Base-by-base conservation (phyloP, 2,113 vertebrate species). In the Apaloderma vittatum region DNA sequence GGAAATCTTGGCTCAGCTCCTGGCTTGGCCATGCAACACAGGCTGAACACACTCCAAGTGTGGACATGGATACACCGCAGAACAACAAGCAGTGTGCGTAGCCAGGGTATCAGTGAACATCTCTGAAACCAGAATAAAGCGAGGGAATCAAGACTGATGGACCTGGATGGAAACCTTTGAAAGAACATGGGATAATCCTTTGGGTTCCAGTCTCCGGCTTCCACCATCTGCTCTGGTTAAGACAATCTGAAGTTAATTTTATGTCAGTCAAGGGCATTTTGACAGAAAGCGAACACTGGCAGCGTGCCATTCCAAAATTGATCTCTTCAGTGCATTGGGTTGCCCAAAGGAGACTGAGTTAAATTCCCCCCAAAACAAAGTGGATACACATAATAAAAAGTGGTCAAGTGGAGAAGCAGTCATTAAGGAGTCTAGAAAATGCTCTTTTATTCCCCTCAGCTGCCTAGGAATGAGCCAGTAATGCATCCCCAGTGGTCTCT, bases 1-100 rank as follows among this genome's bases (percentile, higher is more conserved):
- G 91, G 86, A 82, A 94, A 91, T 36, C 93, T 45, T 94, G 91
- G 95, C 92, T 97, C 83, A 65, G 94, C 87, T 92, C 58, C 68
- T 92, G 94, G 46, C 61, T 74, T 95, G 91, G 95, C 90, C 88
- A 34, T 16, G 61, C 89, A 94, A 51, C 82, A 93, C 43, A 85
- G 86, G 63, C 75, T 83, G 92, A 96, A 88, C 78, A 48, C 26
- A 45, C 48, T 89, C 82, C 97, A 95, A 96, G 88, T 30, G 93
- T 87, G 86, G 94, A 91, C 88, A 95, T 40, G 68, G 95, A 96
- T 92, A 95, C 43, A n/a, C 48, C 0, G 0, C 70, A 95, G 72
- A 40, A 91, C 79, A 93, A 94, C 49, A 68, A 91, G 86, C 77
- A 30, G 77, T 5, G 19, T 15, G 29, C 46, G n/a, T 0, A 95